These are phyloP conservation scores for Cosmia trapezina DNA, from an alignment of 2,888 invertebrate species.

Conservation along the genomic window DNA sequence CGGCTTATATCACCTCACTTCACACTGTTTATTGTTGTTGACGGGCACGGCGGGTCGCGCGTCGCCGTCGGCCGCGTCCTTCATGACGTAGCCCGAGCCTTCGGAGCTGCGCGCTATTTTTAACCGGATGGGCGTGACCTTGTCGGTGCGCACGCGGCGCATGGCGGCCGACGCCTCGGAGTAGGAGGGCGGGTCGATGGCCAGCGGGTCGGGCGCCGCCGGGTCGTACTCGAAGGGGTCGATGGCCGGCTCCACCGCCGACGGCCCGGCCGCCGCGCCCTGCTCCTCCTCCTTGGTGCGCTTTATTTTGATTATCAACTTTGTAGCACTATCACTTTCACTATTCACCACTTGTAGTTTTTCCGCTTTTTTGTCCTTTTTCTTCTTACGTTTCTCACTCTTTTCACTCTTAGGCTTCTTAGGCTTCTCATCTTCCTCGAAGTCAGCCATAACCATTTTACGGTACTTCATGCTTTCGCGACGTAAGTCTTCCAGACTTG, in stretches of 20 bases:
- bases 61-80: slow-evolving; percentile 78
- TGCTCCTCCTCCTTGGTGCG: slow-evolving; percentile 82
- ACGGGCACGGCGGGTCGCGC: slow-evolving; percentile 79
- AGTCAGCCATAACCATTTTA: slow-evolving; percentile 95
- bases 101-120: slow-evolving; percentile 95
- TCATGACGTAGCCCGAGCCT: slow-evolving; percentile 93
- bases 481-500: slow-evolving; percentile 94
- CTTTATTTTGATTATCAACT: slow-evolving; percentile 94
- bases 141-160: slow-evolving; percentile 91
- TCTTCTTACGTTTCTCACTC: slow-evolving; percentile 83
- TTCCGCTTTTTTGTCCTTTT: slow-evolving; percentile 90
- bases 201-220: slow-evolving; percentile 85
- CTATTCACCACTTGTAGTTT: slow-evolving; percentile 87
- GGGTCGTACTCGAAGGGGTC: slow-evolving; percentile 88
- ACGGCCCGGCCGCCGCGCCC: not conserved
- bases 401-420: slow-evolving; percentile 83
- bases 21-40: slow-evolving; percentile 94
- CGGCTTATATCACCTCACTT: slow-evolving; percentile 95
- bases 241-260: slow-evolving; percentile 79
- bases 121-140: slow-evolving; percentile 95
- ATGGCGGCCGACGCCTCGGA: slow-evolving; percentile 83
- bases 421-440: slow-evolving; percentile 92
- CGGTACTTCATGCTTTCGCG: slow-evolving; percentile 97
- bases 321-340: slow-evolving; percentile 92
- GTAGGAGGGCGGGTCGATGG: slow-evolving; percentile 80